phyloP scores from a whole-genome alignment of 1,140 invertebrate species.

The Bombus superbus region DNA sequence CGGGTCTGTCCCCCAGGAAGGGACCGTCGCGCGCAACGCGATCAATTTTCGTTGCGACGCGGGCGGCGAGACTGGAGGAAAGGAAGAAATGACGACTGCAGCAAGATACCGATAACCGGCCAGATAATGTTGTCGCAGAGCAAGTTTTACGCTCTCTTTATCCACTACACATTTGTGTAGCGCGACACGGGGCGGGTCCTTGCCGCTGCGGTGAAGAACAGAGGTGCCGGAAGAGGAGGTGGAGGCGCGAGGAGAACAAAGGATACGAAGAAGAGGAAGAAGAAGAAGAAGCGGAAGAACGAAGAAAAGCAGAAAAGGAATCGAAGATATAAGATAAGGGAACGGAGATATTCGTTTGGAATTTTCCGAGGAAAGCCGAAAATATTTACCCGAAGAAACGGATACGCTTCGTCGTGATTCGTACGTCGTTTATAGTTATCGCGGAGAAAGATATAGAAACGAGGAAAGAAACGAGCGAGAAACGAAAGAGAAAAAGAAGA shows the following conservation, averaged over 20 bases:
- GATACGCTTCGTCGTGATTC: not conserved
- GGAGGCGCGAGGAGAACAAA: constrained; percentile 28
- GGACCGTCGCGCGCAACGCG: constrained; percentile 69
- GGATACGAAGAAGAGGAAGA: constrained; percentile 14
- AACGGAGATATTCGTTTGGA: not conserved
- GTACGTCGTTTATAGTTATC: not conserved
- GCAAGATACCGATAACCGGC: constrained; percentile 66
- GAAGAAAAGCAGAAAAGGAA: not conserved
- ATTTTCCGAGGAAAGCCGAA: not conserved
- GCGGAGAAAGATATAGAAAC: not conserved
- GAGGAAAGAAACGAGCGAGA: constrained; percentile 7
- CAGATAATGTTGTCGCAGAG: constrained; percentile 78
- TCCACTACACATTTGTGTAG: constrained; percentile 80
- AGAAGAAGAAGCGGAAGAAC: not conserved
- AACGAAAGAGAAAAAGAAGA: constrained; percentile 4
- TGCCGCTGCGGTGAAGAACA: constrained; percentile 71
- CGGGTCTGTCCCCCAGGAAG: constrained; percentile 65
- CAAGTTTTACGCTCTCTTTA: constrained; percentile 79
- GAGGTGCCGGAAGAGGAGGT: constrained; percentile 27
- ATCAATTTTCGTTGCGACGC: constrained; percentile 69
- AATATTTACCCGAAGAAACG: not conserved
- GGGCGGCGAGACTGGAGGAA: constrained; percentile 57
- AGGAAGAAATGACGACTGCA: constrained; percentile 61
- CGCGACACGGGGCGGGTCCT: constrained; percentile 76
- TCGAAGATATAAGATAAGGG: not conserved